Conservation (phyloP, 2,113 vertebrate species). For the Antigone vipio region DNA sequence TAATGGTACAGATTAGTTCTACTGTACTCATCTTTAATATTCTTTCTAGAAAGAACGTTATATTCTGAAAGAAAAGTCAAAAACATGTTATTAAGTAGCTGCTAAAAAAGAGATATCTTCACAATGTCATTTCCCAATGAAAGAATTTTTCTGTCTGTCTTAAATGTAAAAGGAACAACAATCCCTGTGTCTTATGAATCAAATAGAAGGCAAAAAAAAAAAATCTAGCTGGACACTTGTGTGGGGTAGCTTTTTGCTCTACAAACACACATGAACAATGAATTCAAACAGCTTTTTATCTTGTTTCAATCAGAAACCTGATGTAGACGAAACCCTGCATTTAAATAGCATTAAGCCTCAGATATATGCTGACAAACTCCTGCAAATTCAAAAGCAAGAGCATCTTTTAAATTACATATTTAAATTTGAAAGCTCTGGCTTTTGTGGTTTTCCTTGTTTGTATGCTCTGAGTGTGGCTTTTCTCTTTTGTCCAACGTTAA, state of each 20-base stretch:
- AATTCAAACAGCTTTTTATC: slow-evolving; percentile 31
- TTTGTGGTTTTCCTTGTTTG: background rate
- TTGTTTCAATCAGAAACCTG: slow-evolving; percentile 24
- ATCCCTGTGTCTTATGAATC: background rate
- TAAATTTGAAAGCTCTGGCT: slow-evolving; percentile 12
- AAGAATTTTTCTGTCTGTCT: background rate
- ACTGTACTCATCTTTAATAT: background rate
- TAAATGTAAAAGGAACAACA: background rate
- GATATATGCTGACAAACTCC: background rate
- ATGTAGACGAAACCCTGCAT: background rate
- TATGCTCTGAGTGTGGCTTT: background rate
- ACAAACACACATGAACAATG: slow-evolving; percentile 1
- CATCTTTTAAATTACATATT: background rate
- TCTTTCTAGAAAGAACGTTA: background rate
- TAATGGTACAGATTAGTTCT: background rate
- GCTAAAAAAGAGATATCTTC: background rate
- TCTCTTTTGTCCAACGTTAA: background rate
- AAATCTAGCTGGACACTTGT: background rate
- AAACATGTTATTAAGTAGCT: background rate
- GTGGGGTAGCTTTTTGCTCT: background rate
- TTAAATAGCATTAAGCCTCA: slow-evolving; percentile 9
- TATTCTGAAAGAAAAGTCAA: background rate
- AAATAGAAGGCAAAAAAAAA: background rate
- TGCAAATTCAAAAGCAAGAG: background rate
- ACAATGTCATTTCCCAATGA: background rate